These are phyloP conservation scores for Elephantulus edwardii DNA, from an alignment of 2,113 vertebrate species.

Conservation along the genomic window DNA sequence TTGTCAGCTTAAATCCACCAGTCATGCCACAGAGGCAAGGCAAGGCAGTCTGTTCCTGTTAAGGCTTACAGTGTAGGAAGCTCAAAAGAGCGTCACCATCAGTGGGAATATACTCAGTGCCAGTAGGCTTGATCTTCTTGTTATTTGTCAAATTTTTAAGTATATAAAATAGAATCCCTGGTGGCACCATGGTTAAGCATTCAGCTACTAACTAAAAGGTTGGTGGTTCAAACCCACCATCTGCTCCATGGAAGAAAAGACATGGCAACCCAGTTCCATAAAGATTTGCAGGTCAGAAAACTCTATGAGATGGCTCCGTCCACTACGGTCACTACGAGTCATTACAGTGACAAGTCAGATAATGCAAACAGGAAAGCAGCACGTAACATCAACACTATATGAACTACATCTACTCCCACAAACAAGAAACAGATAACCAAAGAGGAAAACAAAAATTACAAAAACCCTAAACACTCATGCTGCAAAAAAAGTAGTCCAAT, in stretches of 20 bases:
- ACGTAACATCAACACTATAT: background rate
- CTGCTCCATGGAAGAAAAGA: no score
- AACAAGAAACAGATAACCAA: slow-evolving; percentile 9
- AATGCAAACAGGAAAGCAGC: no score
- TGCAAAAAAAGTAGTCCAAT: background rate
- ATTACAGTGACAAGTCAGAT: no score
- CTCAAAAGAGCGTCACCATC: no score
- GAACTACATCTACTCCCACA: background rate
- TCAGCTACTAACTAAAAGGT: no score
- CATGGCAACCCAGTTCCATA: background rate
- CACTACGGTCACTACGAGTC: background rate
- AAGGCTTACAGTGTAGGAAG: background rate
- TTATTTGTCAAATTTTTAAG: no score
- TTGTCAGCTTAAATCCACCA: no score
- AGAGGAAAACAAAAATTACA: background rate
- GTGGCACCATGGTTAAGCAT: no score
- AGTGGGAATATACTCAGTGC: no score
- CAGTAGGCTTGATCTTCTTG: no score
- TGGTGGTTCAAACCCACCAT: no score
- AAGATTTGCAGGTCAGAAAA: background rate
- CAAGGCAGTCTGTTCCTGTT: background rate
- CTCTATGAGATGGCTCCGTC: background rate
- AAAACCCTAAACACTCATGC: background rate
- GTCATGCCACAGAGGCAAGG: no score
- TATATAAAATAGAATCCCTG: background rate